Evolutionary conservation across 2,888 invertebrate genomes (phyloP), one percentile per base, ranked within the genome.

Genomic region (Leucoptera coffeella): DNA sequence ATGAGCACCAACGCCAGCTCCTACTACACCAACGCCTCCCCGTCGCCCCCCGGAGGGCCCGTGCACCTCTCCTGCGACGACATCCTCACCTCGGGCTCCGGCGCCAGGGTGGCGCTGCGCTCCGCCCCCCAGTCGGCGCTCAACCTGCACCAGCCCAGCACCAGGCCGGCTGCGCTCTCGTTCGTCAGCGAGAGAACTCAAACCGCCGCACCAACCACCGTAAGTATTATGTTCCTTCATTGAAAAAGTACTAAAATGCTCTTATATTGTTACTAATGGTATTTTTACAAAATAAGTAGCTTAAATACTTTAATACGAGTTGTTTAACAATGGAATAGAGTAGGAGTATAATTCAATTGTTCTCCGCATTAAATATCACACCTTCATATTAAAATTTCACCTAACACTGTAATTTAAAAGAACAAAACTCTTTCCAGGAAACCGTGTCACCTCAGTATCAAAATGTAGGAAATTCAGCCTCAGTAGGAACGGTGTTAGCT

Each of bases 21-120:
- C 38, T 77, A 77, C 51, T 77, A 77, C 44, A 77, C 77, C 20
- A 77, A 77, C 50, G 77, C 69, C 24, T 62, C 77, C 34, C 77
- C 77, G 28, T 74, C 74, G 41, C 77, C 78, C 19, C 77, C 77
- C 4, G 55, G 52, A 14, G 52, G 48, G 25, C 55, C 54, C 30
- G 61, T 57, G 35, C 65, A 69, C 43, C 52, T 58, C 23, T 67
- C 69, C 30, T 67, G 65, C 37, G 67, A 69, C 38, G 67, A 69
- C 39, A 67, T 69, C 38, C 56, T 69, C 15, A 50, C 62, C 11
- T 51, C 59, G 2, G 36, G 49, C n/a, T 50, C 58, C 21, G 43
- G 53, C 15, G 39, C 49, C 12, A 35, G 50, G 25, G 45, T 51
- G 9, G 61, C 69, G 10, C 58, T 57, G 20, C 55, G 72, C 32